These are phyloP conservation scores for Lucilia sericata DNA, from an alignment of 1,140 invertebrate species.

Conservation along the genomic window DNA sequence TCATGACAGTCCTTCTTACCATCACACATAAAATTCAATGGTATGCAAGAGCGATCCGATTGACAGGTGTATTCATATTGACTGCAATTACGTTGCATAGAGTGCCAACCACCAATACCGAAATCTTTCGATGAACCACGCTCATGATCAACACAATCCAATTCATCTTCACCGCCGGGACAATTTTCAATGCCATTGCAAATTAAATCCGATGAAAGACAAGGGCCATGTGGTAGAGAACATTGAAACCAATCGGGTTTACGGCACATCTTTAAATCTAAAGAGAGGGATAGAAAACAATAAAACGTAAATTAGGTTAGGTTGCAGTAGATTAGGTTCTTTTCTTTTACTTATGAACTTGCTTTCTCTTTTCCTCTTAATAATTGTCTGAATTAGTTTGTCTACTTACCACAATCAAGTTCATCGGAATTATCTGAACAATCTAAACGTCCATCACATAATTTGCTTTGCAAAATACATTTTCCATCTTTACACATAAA, in stretches of 20 bases:
- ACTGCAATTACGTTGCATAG: constrained; percentile 63
- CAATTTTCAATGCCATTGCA: constrained; percentile 72
- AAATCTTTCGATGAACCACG: background rate
- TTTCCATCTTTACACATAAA: constrained; percentile 71
- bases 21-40: constrained; percentile 78
- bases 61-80: constrained; percentile 71
- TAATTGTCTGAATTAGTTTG: background rate
- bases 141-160: constrained; percentile 51
- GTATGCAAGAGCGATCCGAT: constrained; percentile 75
- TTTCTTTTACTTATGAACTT: background rate
- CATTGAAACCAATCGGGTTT: constrained; percentile 64
- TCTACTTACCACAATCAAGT: constrained; percentile 72
- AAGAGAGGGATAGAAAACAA: background rate
- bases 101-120: constrained; percentile 40
- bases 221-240: constrained; percentile 61
- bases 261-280: constrained; percentile 60
- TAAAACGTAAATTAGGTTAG: background rate
- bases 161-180: constrained; percentile 69
- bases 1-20: constrained; percentile 81
- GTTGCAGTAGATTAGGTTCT: background rate
- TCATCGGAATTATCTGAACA: constrained; percentile 78
- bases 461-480: constrained; percentile 75
- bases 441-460: constrained; percentile 75
- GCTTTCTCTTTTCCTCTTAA: background rate
- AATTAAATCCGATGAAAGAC: constrained; percentile 65